These are phyloP conservation scores for Coelogynopora nodosa DNA, from an alignment of 2,888 invertebrate species.

Conservation along the genomic window DNA sequence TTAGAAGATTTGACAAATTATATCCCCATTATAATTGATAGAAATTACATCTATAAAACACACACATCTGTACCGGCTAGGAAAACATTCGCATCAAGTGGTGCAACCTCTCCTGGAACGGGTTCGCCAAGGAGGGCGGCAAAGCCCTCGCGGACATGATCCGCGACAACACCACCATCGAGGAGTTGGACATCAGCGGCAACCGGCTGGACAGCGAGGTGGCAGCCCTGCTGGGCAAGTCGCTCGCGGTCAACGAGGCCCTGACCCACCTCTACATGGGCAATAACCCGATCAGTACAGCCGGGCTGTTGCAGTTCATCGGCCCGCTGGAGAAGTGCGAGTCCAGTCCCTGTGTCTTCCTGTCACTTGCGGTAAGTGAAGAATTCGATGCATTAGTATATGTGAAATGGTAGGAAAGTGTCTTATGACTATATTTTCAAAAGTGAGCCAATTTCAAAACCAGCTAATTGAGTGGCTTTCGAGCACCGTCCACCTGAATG, in stretches of 20 bases:
- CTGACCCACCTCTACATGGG: constrained; percentile 54
- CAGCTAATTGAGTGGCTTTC: too few species aligned
- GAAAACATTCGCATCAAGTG: constrained; percentile 59
- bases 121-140: constrained; percentile 58
- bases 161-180: constrained; percentile 54
- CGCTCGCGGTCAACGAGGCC: constrained; percentile 48
- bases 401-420: too few species aligned
- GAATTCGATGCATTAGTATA: too few species aligned
- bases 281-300: constrained; percentile 59
- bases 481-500: too few species aligned
- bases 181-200: constrained; percentile 58
- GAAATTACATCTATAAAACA: too few species aligned
- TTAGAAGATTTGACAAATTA: too few species aligned
- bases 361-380: constrained; percentile 56
- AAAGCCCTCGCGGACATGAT: constrained; percentile 58
- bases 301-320: constrained; percentile 53
- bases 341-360: constrained; percentile 53
- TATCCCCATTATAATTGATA: too few species aligned
- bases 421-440: too few species aligned
- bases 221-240: constrained; percentile 55
- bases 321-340: constrained; percentile 51
- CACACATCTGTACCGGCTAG: too few species aligned
- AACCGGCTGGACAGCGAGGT: constrained; percentile 56
- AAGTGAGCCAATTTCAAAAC: too few species aligned
- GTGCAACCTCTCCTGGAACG: constrained; percentile 59